Evolutionary conservation across 2,797 vertebrate species (phyloP), one percentile per base, ranked within the genome.

Genomic region (Labeo calbasu): DNA sequence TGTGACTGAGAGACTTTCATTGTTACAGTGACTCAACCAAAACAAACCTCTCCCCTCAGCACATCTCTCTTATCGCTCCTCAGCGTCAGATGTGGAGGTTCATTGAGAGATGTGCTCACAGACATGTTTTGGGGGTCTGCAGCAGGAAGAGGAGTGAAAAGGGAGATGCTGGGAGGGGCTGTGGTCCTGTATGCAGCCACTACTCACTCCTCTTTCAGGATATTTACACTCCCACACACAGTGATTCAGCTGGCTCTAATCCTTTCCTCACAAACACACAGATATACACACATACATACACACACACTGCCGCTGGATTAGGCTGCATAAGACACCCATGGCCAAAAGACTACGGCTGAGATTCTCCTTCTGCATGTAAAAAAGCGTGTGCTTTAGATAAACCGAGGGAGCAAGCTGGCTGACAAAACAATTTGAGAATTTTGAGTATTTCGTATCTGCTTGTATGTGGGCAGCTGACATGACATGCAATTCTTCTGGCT

Each of bases 141-240:
- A 72, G 76, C 71, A 89, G 85, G 85, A 87, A 86, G 87, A 83
- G 76, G 81, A 82, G 13, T 71, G 70, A 82, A 87, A 82, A 88
- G 82, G 72, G 69, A 86, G 78, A 83, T 72, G 79, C 10, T 79
- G 73, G 84, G 86, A 85, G 85, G 86, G 89, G 87, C 86, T 32
- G 73, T 63, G 71, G 85, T 88, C 87, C 89, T 88, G 85, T 78
- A 84, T 86, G 86, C 89, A 88, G 81, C 63, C 85, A 84, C 87
- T 89, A 88, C 87, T 86, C 86, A 89, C 88, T 89, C 88, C 88
- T 88, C 87, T 89, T 88, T 88, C 86, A 91, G 91, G 89, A 91
- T 90, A 90, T 91, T 91, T 91, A 86, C 86, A 91, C 90, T 89
- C 91, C 91, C 89, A 91, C 91, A 80, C 91, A 89, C 73, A 80